Evolutionary conservation across 2,888 invertebrate species (phyloP).

Genomic region (Tethea ocularis): DNA sequence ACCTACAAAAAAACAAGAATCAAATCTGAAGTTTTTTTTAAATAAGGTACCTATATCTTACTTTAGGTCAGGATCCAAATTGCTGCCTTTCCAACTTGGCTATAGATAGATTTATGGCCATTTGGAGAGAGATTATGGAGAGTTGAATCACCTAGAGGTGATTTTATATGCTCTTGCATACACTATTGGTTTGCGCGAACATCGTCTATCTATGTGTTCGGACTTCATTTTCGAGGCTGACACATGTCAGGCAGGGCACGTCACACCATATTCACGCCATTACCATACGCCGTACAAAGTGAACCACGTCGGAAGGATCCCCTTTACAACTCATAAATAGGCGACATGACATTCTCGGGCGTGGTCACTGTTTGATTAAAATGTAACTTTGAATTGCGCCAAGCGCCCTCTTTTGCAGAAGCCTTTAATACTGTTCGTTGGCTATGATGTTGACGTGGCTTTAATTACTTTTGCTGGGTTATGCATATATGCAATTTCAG

Average conservation of each 20-base stretch:
- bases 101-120: too few species aligned
- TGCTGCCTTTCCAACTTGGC: too few species aligned
- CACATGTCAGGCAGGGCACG: slow-evolving; percentile 76
- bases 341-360: slow-evolving; percentile 64
- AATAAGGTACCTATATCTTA: too few species aligned
- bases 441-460: slow-evolving; percentile 57
- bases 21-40: too few species aligned
- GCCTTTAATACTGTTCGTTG: slow-evolving; percentile 56
- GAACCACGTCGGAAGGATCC: slow-evolving; percentile 63
- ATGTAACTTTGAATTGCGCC: slow-evolving; percentile 62
- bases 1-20: too few species aligned
- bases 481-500: slow-evolving; percentile 44
- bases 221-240: slow-evolving; percentile 74
- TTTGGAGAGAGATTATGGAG: too few species aligned
- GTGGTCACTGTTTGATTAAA: slow-evolving; percentile 78
- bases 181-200: slow-evolving; percentile 26
- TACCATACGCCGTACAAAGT: slow-evolving; percentile 71
- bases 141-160: neutral
- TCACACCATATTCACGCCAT: slow-evolving; percentile 72
- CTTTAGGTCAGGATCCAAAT: too few species aligned
- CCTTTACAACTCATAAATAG: slow-evolving; percentile 74
- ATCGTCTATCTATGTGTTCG: slow-evolving; percentile 51
- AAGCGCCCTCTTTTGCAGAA: slow-evolving; percentile 56
- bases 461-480: slow-evolving; percentile 70
- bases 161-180: neutral